Evolutionary conservation across 2,888 invertebrate species (phyloP), one percentile per base, ranked within the genome.

Genomic region (Papilio protenor): DNA sequence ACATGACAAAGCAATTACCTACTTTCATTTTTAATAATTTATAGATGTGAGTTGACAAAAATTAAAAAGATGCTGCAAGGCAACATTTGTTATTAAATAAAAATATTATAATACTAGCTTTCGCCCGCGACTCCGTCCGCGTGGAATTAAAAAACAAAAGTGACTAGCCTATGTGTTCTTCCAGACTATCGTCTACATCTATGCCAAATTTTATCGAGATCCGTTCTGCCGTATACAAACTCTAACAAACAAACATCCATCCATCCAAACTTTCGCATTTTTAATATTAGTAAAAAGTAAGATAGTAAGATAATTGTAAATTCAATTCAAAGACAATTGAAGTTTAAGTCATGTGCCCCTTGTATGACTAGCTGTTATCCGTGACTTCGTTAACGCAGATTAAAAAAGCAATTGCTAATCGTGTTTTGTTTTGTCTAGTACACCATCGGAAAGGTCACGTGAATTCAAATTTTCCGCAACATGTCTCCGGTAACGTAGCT

Each of bases 11-110:
- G 61, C 27, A 64, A 47, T 47, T 74, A 27, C 61, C 21, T 70
- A 49, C 33, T 76, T 76, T 76, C 61, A 23, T 70, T 59, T 71
- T 71, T 45, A 49, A 21, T 66, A 66, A 52, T 49, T 73, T 59
- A 73, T 10, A 74, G 5, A 45, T 1, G 12, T 52, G 5, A 49
- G 11, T 27, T 49, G 45, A 82, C 82, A 82, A 83, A 84, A 84
- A 85, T 82, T 80, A 78, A 81, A 76, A 45, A 55, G 57, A 57
- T 27, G n/a, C 2, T 8, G 11, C n/a, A n/a, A 12, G 71, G 78
- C 21, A 21, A 59, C 10, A 23, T 21, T 23, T 55, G 4, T 0
- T 18, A 55, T 55, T 18, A 2, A 18, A 55, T n/a, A 55, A n/a
- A 55, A 55, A 55, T 8, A 3, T 40, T 40, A 12, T 52, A 14